These are phyloP conservation scores for Lasioglossum zephyrum DNA, from an alignment of 2,888 invertebrate genomes.

Conservation along the genomic window DNA sequence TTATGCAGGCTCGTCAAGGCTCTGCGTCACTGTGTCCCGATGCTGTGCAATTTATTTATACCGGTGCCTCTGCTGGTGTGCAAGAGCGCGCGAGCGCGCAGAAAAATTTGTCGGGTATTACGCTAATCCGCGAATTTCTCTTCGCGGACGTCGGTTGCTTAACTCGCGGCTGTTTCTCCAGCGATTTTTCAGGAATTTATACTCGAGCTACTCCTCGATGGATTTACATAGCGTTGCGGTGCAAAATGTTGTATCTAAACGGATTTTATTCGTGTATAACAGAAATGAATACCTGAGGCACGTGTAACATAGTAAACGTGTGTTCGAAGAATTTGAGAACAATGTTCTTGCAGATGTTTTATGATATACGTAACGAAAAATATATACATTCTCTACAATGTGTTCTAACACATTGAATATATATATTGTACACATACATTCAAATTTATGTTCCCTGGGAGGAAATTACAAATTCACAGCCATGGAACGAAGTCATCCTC, in stretches of 20 bases:
- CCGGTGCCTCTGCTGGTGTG: not conserved
- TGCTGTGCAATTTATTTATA: constrained; percentile 3
- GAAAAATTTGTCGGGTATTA: constrained; percentile 7
- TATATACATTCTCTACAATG: too few relatives aligned
- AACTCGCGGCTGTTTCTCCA: not conserved
- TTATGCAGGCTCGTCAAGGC: not conserved
- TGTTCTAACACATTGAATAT: too few relatives aligned
- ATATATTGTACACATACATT: too few relatives aligned
- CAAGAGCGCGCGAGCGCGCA: not conserved
- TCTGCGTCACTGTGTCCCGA: not conserved
- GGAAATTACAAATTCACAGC: too few relatives aligned
- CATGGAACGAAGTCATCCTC: too few relatives aligned
- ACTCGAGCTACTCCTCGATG: not conserved
- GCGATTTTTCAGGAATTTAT: not conserved
- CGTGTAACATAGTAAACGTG: too few relatives aligned
- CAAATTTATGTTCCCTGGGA: too few relatives aligned
- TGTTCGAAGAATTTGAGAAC: too few relatives aligned
- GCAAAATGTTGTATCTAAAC: not conserved
- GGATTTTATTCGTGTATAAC: not conserved
- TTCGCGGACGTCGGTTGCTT: not conserved
- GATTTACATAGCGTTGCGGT: not conserved
- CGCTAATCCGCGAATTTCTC: not conserved
- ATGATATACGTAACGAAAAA: too few relatives aligned
- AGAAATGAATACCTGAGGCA: too few relatives aligned
- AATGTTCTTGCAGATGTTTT: too few relatives aligned